A percentile compares a stretch with the other conserved stretches of the same genome.
Conservation (phyloP, 1,140 invertebrate species). For the Diorhabda elongata region DNA sequence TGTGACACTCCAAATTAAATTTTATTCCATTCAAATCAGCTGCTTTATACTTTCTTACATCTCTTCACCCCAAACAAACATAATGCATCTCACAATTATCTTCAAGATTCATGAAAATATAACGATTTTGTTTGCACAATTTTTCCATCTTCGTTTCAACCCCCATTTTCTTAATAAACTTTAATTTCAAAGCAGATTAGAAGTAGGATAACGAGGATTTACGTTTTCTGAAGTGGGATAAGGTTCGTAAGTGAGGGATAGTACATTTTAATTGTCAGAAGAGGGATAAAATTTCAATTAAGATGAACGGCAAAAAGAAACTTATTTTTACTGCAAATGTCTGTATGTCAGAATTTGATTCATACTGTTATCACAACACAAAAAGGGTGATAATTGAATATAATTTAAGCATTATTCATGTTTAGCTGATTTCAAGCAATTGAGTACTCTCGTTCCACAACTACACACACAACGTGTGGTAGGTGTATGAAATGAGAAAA, state of each 20-base stretch:
- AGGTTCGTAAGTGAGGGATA: not conserved
- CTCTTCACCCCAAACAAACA: too few relatives aligned
- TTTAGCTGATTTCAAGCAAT: too few relatives aligned
- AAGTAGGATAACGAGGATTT: not conserved
- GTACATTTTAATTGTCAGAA: not conserved
- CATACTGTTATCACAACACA: not conserved
- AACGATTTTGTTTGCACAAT: too few relatives aligned
- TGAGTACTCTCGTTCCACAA: too few relatives aligned
- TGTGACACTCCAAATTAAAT: too few relatives aligned
- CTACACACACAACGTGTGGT: too few relatives aligned
- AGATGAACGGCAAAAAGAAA: not conserved
- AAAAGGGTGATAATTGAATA: not conserved
- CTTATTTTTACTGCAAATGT: not conserved
- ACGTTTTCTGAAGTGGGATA: not conserved
- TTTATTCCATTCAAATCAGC: too few relatives aligned
- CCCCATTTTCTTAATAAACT: not conserved
- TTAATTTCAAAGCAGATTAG: not conserved
- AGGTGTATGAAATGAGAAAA: too few relatives aligned
- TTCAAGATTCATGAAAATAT: too few relatives aligned
- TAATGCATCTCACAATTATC: too few relatives aligned
- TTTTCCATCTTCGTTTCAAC: not conserved
- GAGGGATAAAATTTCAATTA: not conserved
- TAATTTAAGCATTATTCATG: too few relatives aligned
- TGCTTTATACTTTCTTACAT: too few relatives aligned
- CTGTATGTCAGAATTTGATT: not conserved